phyloP scores from a whole-genome alignment of 1,140 invertebrate genomes.

The Lordiphosa collinella region DNA sequence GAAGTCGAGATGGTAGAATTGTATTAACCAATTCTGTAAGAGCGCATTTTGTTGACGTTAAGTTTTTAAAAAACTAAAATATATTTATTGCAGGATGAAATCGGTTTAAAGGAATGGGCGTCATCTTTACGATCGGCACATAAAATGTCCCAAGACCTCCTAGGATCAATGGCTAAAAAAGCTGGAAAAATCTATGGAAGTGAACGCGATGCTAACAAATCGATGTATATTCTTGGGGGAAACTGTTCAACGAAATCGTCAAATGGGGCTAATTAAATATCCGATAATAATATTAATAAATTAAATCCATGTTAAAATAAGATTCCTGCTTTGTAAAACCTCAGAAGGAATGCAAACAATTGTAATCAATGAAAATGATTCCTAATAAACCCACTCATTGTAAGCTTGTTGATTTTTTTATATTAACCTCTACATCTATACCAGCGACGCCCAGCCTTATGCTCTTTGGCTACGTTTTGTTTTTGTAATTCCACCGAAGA shows the following conservation, averaged over 20 bases:
- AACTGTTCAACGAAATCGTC: slow-evolving; percentile 70
- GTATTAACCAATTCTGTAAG: slow-evolving; percentile 95
- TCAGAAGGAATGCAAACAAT: slow-evolving; percentile 6
- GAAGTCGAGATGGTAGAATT: slow-evolving; percentile 91
- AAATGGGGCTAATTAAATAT: slow-evolving; percentile 74
- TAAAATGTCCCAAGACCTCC: slow-evolving; percentile 94
- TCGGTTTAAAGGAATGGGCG: slow-evolving; percentile 97
- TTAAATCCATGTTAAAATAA: slow-evolving; percentile 38
- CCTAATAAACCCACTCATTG: slow-evolving; percentile 17
- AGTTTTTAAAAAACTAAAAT: background rate
- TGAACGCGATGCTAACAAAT: slow-evolving; percentile 79
- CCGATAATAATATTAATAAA: slow-evolving; percentile 22
- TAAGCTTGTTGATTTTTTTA: slow-evolving; percentile 1
- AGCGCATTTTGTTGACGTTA: background rate
- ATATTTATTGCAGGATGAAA: slow-evolving; percentile 88
- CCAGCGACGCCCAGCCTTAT: too few relatives aligned
- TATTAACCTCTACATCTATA: too few relatives aligned
- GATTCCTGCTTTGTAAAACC: slow-evolving; percentile 43
- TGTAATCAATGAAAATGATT: slow-evolving; percentile 18
- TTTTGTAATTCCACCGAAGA: too few relatives aligned
- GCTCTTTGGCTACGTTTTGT: too few relatives aligned
- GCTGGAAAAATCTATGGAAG: slow-evolving; percentile 98
- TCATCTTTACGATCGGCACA: slow-evolving; percentile 93
- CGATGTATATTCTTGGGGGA: slow-evolving; percentile 69
- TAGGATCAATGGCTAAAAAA: slow-evolving; percentile 96